A percentile compares a stretch with the other conserved stretches of the same genome.
phyloP scores from a whole-genome alignment of 2,888 invertebrate species.

The Euzetes globulus region DNA sequence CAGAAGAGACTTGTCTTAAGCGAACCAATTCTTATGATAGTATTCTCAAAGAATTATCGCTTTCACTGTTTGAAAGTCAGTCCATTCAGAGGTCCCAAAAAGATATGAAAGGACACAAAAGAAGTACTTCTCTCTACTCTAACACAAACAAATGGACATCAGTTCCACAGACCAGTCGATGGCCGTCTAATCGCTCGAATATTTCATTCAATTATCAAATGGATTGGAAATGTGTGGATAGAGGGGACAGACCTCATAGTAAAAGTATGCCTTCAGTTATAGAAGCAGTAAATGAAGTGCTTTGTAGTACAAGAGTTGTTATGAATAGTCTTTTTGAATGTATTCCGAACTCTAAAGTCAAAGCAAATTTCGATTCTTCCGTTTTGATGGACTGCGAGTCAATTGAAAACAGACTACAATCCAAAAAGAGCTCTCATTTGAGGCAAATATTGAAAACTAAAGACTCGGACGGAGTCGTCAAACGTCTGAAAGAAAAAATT shows the following conservation, averaged over 20 bases:
- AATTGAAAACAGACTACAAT: background rate
- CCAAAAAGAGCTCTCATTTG: background rate
- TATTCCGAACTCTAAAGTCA: conserved; percentile 30
- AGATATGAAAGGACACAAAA: background rate
- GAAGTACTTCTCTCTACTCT: background rate
- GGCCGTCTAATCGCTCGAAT: conserved; percentile 33
- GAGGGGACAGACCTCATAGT: conserved; percentile 32
- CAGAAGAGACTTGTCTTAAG: conserved; percentile 51
- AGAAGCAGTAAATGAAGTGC: conserved; percentile 40
- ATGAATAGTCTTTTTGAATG: conserved; percentile 39
- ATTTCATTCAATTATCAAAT: conserved; percentile 30
- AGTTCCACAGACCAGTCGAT: background rate
- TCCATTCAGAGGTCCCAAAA: background rate
- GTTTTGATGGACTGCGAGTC: background rate
- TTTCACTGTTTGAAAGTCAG: conserved; percentile 33
- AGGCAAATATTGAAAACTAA: conserved; percentile 34
- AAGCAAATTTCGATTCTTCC: conserved; percentile 30
- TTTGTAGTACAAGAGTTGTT: conserved; percentile 40
- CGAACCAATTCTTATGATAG: conserved; percentile 42
- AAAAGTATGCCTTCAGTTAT: conserved; percentile 40
- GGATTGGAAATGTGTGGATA: background rate
- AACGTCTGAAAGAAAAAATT: conserved; percentile 77
- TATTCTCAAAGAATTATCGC: conserved; percentile 38
- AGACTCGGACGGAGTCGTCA: conserved; percentile 62
- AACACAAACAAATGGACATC: background rate